phyloP scores from a whole-genome alignment of 2,888 invertebrate species.

The Synergus umbraculus region DNA sequence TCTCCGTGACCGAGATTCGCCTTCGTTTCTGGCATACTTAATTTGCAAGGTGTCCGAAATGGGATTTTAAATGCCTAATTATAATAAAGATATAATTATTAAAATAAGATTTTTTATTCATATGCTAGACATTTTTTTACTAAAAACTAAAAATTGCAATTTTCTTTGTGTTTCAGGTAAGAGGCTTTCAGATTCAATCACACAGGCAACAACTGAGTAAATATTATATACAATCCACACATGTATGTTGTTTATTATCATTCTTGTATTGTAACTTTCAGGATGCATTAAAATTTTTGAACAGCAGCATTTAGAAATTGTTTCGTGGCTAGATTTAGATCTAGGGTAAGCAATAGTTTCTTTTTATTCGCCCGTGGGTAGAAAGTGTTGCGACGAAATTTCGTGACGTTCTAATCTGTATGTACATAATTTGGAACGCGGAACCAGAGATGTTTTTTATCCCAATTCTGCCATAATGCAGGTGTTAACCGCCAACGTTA shows the following conservation, averaged over 20 bases:
- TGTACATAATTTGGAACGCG: not conserved
- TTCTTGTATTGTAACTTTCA: not conserved
- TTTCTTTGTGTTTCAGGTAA: not conserved
- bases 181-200: not conserved
- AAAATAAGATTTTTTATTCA: not conserved
- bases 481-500: not conserved
- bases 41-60: not conserved
- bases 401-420: not conserved
- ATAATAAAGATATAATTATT: too few relatives aligned
- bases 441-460: too few relatives aligned
- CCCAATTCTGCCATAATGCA: not conserved
- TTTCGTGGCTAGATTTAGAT: not conserved
- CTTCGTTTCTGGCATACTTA: not conserved
- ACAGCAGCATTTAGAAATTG: not conserved
- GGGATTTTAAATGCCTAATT: not conserved
- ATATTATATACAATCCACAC: too few relatives aligned
- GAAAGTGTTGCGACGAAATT: slow-evolving; percentile 6
- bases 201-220: not conserved
- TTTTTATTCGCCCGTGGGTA: not conserved
- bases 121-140: too few relatives aligned
- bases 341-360: not conserved
- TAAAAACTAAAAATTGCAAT: not conserved
- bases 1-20: slow-evolving; percentile 2
- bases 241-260: not conserved
- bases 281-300: not conserved